Conservation (phyloP, 2,797 vertebrate genomes). For the Gadopsis bispinosus region DNA sequence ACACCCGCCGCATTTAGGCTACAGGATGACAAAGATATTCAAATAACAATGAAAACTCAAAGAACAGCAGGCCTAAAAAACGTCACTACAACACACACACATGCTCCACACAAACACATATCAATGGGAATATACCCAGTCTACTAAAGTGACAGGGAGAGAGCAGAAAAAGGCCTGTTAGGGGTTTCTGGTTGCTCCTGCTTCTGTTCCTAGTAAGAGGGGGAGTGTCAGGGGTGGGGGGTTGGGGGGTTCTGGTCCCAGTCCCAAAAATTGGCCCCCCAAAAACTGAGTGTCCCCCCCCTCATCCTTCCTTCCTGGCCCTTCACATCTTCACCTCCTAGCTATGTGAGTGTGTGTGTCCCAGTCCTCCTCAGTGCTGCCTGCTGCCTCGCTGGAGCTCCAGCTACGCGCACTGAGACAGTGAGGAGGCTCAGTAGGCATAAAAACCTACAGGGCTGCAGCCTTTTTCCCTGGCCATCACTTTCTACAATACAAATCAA, state of each 20-base stretch:
- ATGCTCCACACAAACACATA: slow-evolving; percentile 63
- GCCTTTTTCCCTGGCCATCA: slow-evolving; percentile 88
- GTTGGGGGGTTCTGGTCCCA: slow-evolving; percentile 59
- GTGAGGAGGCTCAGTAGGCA: slow-evolving; percentile 82
- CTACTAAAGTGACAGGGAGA: slow-evolving; percentile 66
- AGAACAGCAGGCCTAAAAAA: slow-evolving; percentile 53
- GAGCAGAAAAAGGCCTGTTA: slow-evolving; percentile 72
- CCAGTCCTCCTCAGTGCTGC: slow-evolving; percentile 72
- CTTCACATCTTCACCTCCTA: slow-evolving; percentile 68
- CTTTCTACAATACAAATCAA: slow-evolving; percentile 88
- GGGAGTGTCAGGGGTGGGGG: slow-evolving; percentile 30
- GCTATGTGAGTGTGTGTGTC: slow-evolving; percentile 75
- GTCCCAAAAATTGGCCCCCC: slow-evolving; percentile 72
- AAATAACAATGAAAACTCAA: slow-evolving; percentile 39
- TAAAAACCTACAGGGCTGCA: slow-evolving; percentile 84
- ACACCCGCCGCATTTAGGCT: slow-evolving; percentile 7
- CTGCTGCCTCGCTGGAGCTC: slow-evolving; percentile 82
- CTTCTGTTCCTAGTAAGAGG: slow-evolving; percentile 72
- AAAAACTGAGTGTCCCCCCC: slow-evolving; percentile 66
- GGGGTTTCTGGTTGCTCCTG: slow-evolving; percentile 72
- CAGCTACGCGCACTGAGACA: slow-evolving; percentile 79
- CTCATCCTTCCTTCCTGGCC: slow-evolving; percentile 70
- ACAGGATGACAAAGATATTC: slow-evolving; percentile 18
- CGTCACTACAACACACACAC: slow-evolving; percentile 52
- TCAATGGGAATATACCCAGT: slow-evolving; percentile 72